Evolutionary conservation across 64 coral and sea anemone genomes (phyloP).

Genomic region (Pocillopora damicornis): DNA sequence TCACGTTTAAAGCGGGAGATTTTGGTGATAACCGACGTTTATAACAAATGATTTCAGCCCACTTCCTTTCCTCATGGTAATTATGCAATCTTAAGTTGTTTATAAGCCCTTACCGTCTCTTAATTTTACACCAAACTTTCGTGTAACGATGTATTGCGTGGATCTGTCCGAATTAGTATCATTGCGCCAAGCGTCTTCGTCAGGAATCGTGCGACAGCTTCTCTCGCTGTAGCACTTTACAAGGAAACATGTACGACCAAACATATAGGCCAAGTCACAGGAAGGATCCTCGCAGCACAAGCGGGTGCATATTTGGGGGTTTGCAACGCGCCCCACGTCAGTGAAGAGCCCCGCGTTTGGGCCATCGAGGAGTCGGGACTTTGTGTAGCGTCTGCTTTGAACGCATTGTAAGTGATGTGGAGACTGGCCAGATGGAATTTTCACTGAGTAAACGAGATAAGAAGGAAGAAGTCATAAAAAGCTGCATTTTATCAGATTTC

Average conservation of each 20-base stretch:
- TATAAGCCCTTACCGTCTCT: slow-evolving; percentile 56
- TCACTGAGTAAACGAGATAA: slow-evolving; percentile 42
- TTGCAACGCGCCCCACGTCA: slow-evolving; percentile 79
- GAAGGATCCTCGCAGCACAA: slow-evolving; percentile 90
- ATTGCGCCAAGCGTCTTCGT: slow-evolving; percentile 15
- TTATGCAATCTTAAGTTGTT: background rate
- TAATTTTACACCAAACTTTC: slow-evolving; percentile 67
- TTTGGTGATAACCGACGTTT: too few species aligned
- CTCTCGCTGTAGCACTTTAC: slow-evolving; percentile 84
- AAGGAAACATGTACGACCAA: slow-evolving; percentile 84
- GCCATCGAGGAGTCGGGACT: slow-evolving; percentile 60
- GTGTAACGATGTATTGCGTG: slow-evolving; percentile 82
- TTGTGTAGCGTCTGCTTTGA: slow-evolving; percentile 80
- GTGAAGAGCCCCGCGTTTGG: slow-evolving; percentile 83
- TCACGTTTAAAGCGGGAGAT: too few species aligned
- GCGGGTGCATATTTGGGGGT: slow-evolving; percentile 82
- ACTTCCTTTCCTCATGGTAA: too few species aligned
- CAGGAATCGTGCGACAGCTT: slow-evolving; percentile 61
- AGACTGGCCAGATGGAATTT: slow-evolving; percentile 88
- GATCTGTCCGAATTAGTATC: slow-evolving; percentile 53
- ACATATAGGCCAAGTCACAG: slow-evolving; percentile 96
- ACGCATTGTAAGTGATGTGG: slow-evolving; percentile 94
- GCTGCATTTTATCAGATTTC: background rate
- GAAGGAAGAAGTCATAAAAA: background rate
- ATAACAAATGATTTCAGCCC: too few species aligned